Base-by-base conservation (phyloP, 2,888 invertebrate genomes). In the Aphodius sticticus region DNA sequence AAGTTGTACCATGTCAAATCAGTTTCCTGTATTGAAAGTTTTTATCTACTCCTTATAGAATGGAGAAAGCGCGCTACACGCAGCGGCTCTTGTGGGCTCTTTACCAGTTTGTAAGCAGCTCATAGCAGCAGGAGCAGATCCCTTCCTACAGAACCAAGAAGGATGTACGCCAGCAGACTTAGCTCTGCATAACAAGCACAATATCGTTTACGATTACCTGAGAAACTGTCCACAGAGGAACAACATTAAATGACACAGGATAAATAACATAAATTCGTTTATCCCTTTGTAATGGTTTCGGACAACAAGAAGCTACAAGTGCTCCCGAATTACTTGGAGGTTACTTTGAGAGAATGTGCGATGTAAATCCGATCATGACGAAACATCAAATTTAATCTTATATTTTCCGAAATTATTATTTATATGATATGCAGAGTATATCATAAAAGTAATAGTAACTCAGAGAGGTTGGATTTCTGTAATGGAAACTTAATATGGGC, bases 21-120 rank as follows among this genome's bases (percentile, higher is more conserved):
- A 26, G 3, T 26, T 26, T 26, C 3, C 3, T 26, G 26, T 26
- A 26, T 26, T 26, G 26, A 26, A 26, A 35, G 9, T 79, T 74
- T 78, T 76, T 69, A 12, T 80, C 82, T 72, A 76, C 81, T 81
- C 83, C 83, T 90, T 90, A 69, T 88, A 97, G 97, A 98, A 97
- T 90, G 98, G 97, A 0, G 97, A 98, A 90, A 94, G 95, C 78
- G 95, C 96, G 0, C 90, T 98, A 76, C 98, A 98, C 91, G 97
- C 97, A 76, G 97, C 97, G 3, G 95, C 96, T 69, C 93, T 97
- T 91, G 96, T 95, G 88, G 97, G 97, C 0, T 96, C 96, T 87
- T 91, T 96, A 88, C 90, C 94, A 3, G 95, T 96, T 76, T 95
- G 95, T 79, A 94, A 95, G 86, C 93, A 95, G 86, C 90, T 97